Base-by-base conservation (phyloP, 2,888 invertebrate genomes). In the Beris morrisii region DNA sequence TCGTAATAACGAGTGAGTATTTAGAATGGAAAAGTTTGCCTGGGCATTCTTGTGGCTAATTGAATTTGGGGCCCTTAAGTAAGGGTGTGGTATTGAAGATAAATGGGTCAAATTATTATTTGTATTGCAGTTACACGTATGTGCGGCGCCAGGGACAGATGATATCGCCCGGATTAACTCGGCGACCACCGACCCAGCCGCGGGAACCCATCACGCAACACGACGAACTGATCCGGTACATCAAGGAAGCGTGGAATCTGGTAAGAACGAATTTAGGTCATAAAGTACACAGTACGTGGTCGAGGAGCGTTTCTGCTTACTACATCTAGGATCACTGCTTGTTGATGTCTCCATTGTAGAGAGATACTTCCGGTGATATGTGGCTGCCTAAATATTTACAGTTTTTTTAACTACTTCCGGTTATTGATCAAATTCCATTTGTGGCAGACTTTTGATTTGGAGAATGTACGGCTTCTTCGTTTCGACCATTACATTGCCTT, bases 201-300 rank as follows among this genome's bases (percentile, higher is more conserved):
- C 73, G 74, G 72, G 76, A 77, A 70, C 74, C 77, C 56, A 71
- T 79, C 65, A 78, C 80, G 64, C 81, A 81, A 69, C 91, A 92
- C 73, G 91, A 91, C 75, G 91, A 91, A 78, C 82, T 92, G 74
- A 90, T 92, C 72, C 88, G 87, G 76, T 92, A 89, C 75, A 89
- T 92, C 72, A 88, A 86, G 76, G 91, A 91, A 72, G 90, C 89
- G 66, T 89, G 89, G 89, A 87, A 84, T 78, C 87, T 87, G 83
- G 88, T 88, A 70, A 75, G 74, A 71, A 22, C 22, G 22, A 22
- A 22, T 22, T 22, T 22, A 22, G 22, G 22, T 22, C 22, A 22
- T 22, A 22, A 22, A 22, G 22, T 22, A 22, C 22, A 22, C 22
- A 22, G 22, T 22, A 22, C 22, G 22, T 22, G 22, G 22, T 22